Conservation (phyloP, 1,140 invertebrate genomes). For the Drosophila aff. region DNA sequence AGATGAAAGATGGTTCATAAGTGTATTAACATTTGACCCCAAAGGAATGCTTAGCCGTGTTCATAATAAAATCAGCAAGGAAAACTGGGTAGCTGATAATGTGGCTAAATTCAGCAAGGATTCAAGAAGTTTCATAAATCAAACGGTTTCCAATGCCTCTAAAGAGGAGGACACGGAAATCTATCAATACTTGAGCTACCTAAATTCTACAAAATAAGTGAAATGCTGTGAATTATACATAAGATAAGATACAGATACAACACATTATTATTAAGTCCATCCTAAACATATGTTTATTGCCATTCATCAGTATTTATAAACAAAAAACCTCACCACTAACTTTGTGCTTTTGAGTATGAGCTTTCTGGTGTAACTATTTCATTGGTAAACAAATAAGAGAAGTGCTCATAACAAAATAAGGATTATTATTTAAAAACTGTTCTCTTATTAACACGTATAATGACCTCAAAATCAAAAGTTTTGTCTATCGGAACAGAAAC, state of each 20-base stretch:
- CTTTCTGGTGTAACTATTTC: not conserved
- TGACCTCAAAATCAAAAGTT: conserved; percentile 4
- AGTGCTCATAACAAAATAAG: not conserved
- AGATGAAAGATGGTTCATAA: not conserved
- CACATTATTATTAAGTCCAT: not conserved
- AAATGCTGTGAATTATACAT: not conserved
- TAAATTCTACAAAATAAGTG: conserved; percentile 1
- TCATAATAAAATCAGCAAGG: conserved; percentile 16
- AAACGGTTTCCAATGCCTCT: not conserved
- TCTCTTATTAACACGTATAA: not conserved
- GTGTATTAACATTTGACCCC: conserved; percentile 7
- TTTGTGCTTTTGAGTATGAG: not conserved
- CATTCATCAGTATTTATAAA: not conserved
- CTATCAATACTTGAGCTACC: conserved; percentile 25
- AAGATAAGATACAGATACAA: not conserved
- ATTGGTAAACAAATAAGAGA: conserved; percentile 1
- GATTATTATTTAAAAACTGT: not conserved
- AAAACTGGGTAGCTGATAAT: conserved; percentile 18
- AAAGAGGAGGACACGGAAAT: conserved; percentile 9
- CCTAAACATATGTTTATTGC: not conserved
- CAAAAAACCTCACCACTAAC: conserved; percentile 4
- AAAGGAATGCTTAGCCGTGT: conserved; percentile 11
- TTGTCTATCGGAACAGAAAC: conserved; percentile 2
- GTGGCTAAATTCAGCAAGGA: conserved; percentile 10
- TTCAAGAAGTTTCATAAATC: not conserved